A percentile compares a stretch with the other conserved stretches of the same genome.
These are phyloP conservation scores for Syrista parreyssii DNA, from an alignment of 2,888 invertebrate species.

Conservation along the genomic window DNA sequence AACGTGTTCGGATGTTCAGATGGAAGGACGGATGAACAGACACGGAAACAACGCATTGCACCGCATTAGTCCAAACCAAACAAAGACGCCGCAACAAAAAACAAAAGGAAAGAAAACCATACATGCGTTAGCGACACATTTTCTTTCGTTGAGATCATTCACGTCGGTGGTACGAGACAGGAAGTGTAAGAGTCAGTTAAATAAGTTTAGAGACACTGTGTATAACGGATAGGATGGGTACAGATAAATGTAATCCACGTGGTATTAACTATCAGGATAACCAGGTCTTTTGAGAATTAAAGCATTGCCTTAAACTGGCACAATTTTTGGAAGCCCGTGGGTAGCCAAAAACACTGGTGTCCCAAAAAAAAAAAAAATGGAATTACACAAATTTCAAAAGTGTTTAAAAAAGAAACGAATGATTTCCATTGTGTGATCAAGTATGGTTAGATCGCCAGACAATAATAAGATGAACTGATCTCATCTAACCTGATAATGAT, in stretches of 20 bases:
- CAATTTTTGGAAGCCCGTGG: background rate
- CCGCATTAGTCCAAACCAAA: constrained; percentile 59
- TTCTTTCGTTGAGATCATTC: background rate
- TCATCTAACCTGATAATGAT: background rate
- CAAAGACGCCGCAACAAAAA: constrained; percentile 53
- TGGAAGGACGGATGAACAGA: constrained; percentile 30
- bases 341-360: background rate
- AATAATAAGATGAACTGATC: background rate
- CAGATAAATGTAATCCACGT: background rate
- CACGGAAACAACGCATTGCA: constrained; percentile 45
- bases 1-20: constrained; percentile 66
- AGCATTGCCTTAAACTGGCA: background rate
- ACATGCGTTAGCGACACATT: constrained; percentile 47
- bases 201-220: background rate
- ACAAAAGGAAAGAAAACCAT: constrained; percentile 46
- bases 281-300: background rate
- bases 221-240: background rate
- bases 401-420: background rate
- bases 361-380: background rate
- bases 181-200: background rate
- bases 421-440: background rate
- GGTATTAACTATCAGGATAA: background rate
- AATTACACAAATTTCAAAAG: background rate
- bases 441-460: background rate
- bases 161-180: background rate